Evolutionary conservation across 2,797 vertebrate genomes (phyloP), one percentile per base, ranked within the genome.

Genomic region (Poeciliopsis turneri): DNA sequence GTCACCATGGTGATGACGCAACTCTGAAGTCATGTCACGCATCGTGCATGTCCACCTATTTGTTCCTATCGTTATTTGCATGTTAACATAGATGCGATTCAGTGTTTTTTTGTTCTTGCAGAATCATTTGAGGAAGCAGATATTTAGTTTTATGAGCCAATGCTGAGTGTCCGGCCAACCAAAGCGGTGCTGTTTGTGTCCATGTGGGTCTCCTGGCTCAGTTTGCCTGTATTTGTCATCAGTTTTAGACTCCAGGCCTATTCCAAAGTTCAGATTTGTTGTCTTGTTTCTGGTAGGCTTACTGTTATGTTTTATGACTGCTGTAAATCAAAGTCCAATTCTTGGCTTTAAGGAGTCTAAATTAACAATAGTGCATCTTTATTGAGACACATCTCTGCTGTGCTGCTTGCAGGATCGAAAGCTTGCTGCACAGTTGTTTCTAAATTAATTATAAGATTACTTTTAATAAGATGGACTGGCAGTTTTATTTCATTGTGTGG

Each of bases 1-100:
- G 82, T 88, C 80, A 59, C 78, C 80, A 82, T 84, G 86, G 84
- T 83, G 83, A 88, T 87, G 76, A 78, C 72, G 33, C 77, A 86
- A 68, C 57, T 57, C 47, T 33, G 72, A 81, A 51, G 33, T 68
- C 30, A 23, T 41, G 49, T 43, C 13, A 45, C 16, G 25, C 59
- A 30, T 1, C 28, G 10, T 15, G 30, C 25, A 12, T 10, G 25
- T 43, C 23, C 23, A 28, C 16, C 23, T 36, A 6, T 46, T n/a
- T 39, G 9, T 39, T 39, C 61, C 18, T 2, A 7, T 69, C 33
- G 4, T n/a, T 69, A 23, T 69, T 41, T 69, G 36, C 25, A 55
- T n/a, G 28, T 2, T n/a, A 16, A 72, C 33, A 53, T 23, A 1
- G 30, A 25, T 20, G 18, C 16, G 25, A 23, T 11, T 9, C 1